A percentile compares a stretch with the other conserved stretches of the same genome.
Evolutionary conservation across 2,797 vertebrate genomes (phyloP).

Genomic region (Muscicapa comitata): DNA sequence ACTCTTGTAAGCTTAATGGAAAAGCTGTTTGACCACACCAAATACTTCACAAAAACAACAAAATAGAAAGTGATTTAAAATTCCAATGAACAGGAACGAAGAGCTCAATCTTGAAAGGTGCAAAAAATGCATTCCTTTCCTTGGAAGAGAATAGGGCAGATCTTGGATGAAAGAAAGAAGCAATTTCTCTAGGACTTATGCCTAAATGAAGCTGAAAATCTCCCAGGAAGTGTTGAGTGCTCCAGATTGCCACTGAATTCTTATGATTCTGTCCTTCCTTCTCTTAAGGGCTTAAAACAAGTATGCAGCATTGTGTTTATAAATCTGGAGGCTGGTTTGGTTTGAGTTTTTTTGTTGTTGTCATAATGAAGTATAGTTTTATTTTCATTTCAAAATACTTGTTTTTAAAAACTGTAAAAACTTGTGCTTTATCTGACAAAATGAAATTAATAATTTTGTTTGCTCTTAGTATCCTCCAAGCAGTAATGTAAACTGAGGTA

Average conservation of each 20-base stretch:
- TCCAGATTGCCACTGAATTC: background rate
- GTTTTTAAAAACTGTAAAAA: background rate
- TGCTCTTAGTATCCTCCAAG: conserved; percentile 33
- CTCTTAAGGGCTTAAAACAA: background rate
- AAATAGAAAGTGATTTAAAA: background rate
- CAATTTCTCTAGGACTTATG: background rate
- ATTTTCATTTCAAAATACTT: conserved; percentile 46
- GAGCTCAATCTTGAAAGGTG: background rate
- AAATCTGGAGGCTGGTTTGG: background rate
- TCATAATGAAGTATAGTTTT: background rate
- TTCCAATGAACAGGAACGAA: background rate
- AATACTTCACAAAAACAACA: background rate
- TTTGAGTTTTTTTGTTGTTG: background rate
- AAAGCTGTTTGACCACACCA: background rate
- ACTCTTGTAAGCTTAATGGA: background rate
- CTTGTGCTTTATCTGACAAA: conserved; percentile 46
- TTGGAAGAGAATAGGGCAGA: background rate
- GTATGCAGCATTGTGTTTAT: background rate
- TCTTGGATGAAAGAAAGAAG: background rate
- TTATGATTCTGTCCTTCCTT: background rate
- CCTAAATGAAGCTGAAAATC: background rate
- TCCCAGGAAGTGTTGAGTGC: background rate
- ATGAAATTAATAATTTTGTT: conserved; percentile 61
- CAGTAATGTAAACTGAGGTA: conserved; percentile 47
- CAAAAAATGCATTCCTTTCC: background rate